phyloP scores from a whole-genome alignment of 2,888 invertebrate genomes.

The Drosophila colorata region DNA sequence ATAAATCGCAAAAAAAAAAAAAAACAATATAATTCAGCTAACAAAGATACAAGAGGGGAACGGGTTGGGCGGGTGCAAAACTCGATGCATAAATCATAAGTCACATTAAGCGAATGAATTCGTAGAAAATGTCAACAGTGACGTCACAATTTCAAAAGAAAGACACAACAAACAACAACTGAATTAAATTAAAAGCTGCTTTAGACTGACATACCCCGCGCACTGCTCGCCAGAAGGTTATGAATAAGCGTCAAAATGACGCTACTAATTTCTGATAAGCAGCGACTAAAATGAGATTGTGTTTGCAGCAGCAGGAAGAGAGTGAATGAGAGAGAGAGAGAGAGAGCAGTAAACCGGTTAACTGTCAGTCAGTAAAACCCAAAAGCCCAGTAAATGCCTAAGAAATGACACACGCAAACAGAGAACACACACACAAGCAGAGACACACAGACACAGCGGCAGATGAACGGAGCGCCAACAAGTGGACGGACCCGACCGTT shows the following conservation, averaged over 20 bases:
- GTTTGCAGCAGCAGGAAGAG: background rate
- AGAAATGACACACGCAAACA: conserved; percentile 65
- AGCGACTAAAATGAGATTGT: conserved; percentile 44
- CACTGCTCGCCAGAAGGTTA: conserved; percentile 11
- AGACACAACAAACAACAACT: conserved; percentile 12
- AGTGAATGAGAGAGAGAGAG: conserved; percentile 1
- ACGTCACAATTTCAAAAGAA: conserved; percentile 50
- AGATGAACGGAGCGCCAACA: conserved; percentile 56
- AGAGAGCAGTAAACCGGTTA: conserved; percentile 57
- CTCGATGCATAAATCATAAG: conserved; percentile 53
- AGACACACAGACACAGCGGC: conserved; percentile 6
- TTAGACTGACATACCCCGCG: conserved; percentile 20
- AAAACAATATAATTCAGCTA: conserved; percentile 5
- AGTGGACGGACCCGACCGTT: conserved; percentile 56
- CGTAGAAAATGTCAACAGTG: conserved; percentile 48
- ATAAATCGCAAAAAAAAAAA: conserved; percentile 30
- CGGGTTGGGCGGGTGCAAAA: background rate
- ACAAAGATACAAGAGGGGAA: conserved; percentile 14
- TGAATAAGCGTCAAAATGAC: conserved; percentile 55
- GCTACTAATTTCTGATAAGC: conserved; percentile 54
- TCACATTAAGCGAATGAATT: conserved; percentile 43
- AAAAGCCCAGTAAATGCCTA: conserved; percentile 67
- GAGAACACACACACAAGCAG: background rate
- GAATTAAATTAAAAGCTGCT: conserved; percentile 31
- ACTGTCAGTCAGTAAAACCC: conserved; percentile 60